These are phyloP conservation scores for Epicauta chinensis DNA, from an alignment of 1,140 invertebrate species.

Conservation along the genomic window DNA sequence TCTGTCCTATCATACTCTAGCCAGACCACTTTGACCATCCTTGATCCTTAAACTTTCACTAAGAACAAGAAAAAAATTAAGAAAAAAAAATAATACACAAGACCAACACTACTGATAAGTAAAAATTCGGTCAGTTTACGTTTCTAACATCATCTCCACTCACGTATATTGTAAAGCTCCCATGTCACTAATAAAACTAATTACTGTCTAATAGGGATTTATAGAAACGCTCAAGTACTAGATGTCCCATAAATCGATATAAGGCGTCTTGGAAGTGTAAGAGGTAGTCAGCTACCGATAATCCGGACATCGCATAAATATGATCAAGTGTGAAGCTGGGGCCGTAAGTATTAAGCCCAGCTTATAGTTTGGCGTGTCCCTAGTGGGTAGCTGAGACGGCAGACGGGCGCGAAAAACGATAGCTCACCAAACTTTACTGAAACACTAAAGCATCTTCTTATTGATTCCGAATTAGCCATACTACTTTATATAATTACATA, in stretches of 20 bases:
- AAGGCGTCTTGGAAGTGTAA: slow-evolving; percentile 39
- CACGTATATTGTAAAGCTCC: slow-evolving; percentile 8
- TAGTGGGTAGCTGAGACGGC: slow-evolving; percentile 38
- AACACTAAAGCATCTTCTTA: slow-evolving; percentile 17
- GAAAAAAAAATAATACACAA: not conserved
- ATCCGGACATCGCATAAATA: slow-evolving; percentile 47
- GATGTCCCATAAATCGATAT: slow-evolving; percentile 42
- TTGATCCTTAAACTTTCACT: no score
- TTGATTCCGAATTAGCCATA: slow-evolving; percentile 24
- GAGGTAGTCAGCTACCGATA: slow-evolving; percentile 40
- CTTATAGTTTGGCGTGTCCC: slow-evolving; percentile 39
- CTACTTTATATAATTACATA: not conserved
- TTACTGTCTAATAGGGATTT: slow-evolving; percentile 37
- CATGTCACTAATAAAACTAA: slow-evolving; percentile 26
- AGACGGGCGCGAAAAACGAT: slow-evolving; percentile 33
- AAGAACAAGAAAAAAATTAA: not conserved
- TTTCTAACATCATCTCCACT: not conserved
- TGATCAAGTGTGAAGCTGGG: slow-evolving; percentile 45
- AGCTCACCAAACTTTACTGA: slow-evolving; percentile 20
- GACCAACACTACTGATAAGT: not conserved
- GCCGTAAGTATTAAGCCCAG: slow-evolving; percentile 39
- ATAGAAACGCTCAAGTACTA: slow-evolving; percentile 36
- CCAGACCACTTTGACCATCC: no score
- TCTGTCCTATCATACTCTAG: slow-evolving; percentile 1
- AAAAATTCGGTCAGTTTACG: no score